Evolutionary conservation across 2,113 vertebrate species (phyloP), one percentile per base, ranked within the genome.

Genomic region (Brevimyrus niger): DNA sequence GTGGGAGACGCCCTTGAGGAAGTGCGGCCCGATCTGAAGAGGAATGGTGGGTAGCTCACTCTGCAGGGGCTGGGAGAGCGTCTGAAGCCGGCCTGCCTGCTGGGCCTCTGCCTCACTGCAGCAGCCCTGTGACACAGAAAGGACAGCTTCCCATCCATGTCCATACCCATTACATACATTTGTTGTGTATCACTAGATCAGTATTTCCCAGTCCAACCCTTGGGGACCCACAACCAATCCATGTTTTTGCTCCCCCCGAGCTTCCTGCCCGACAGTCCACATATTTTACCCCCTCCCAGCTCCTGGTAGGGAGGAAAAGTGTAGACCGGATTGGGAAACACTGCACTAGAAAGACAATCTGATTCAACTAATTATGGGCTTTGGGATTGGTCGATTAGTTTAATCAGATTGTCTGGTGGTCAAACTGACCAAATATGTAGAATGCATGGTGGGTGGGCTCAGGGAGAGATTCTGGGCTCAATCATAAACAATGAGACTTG

Each of bases 101-200:
- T 99, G 98, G 55, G 97, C 98, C 94, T 99, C 98, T 0, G 96
- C 98, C 47, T 99, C 98, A 50, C 97, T 97, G 94, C 98, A 99
- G 92, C 98, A 99, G 93, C 97, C 97, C 98, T 99, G 90, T 42
- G 9, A 23, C 21, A 87, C 38, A 65, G 2, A 44, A 17, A 23
- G 13, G 46, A 38, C 35, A 38, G 42, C 17, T 44, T 23, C 19
- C 23, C 21, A 10, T 84, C 3, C 47, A 19, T 42, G 21, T n/a
- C 82, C 38, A 21, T 47, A n/a, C n/a, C 44, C 82, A 84, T 42
- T 83, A 19, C 44, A 83, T 83, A 23, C 42, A 19, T 23, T 17
- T 35, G 35, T 9, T 76, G 69, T 2, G 38, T 7, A 38, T 80
- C 73, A 80, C 55, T 61, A 61, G 7, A n/a, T n/a, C 55, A n/a